Evolutionary conservation across 2,797 vertebrate species (phyloP), one percentile per base, ranked within the genome.

Genomic region (Tragelaphus oryx): DNA sequence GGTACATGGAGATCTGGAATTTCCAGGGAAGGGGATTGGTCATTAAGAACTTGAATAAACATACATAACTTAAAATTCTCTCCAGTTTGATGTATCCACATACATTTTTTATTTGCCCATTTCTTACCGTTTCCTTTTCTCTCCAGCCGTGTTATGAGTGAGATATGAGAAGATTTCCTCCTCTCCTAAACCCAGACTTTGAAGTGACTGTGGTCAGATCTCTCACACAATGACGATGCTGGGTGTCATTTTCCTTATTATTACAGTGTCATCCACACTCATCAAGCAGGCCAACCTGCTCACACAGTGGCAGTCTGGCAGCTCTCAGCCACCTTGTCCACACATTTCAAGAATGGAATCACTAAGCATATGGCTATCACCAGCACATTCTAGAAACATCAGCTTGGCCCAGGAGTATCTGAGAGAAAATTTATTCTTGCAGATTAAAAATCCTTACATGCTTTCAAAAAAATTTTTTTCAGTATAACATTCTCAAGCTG

Each of bases 301-400:
- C 95, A 50, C 50, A 13, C 0, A 4, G 41, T 60, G 96, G 75
- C 55, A 52, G 80, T 94, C 98, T 98, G 96, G 92, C 96, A 97
- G 98, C 92, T 96, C 89, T 94, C 60, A 95, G 96, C 89, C 95
- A 9, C 96, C 80, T 95, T 89, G 96, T 97, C 97, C 94, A 90
- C 89, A 95, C 82, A 75, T 90, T 98, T 97, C 94, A 93, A 79
- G 96, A 98, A 96, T 84, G 79, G 18, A 0, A 0, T 92, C 3
- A 5, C 76, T 92, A 95, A 98, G 89, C 96, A 97, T 97, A 95
- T 95, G 97, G 97, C 74, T 59, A 81, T 96, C 97, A 50, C 85
- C 97, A 93, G 90, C 79, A 94, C 93, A 59, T 97, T 97, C 85
- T 95, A 92, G 97, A 89, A 96, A 60, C 93, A 89, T 93, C 50